Conservation (phyloP, 2,888 invertebrate species). For the Apomyelois bistriatella region DNA sequence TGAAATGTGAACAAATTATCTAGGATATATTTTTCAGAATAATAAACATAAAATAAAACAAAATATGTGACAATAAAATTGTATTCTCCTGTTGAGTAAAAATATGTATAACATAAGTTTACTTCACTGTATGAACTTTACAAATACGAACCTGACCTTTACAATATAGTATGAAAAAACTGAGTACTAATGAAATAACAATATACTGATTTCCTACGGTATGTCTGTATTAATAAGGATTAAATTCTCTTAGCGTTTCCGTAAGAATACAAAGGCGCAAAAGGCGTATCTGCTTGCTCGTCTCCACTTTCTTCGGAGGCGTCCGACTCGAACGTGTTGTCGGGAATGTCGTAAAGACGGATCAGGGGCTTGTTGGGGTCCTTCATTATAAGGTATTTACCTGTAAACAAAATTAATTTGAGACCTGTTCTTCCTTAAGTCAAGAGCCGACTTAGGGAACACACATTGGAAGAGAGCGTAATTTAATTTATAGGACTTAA, state of each 20-base stretch:
- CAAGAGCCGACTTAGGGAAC: too few relatives aligned
- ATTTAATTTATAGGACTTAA: too few relatives aligned
- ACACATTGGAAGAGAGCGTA: too few relatives aligned
- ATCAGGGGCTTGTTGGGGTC: constrained; percentile 99
- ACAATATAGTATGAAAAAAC: neutral
- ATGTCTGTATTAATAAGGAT: constrained; percentile 14
- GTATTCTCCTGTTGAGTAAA: constrained; percentile 59
- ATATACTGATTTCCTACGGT: constrained; percentile 2
- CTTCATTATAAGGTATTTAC: constrained; percentile 97
- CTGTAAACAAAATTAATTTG: constrained; percentile 38
- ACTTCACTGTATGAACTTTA: constrained; percentile 31
- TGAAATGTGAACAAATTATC: too few relatives aligned
- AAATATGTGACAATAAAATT: constrained; percentile 59
- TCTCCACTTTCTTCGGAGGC: constrained; percentile 94
- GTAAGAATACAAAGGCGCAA: constrained; percentile 74
- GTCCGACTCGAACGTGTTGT: constrained; percentile 98
- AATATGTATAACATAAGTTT: constrained; percentile 54
- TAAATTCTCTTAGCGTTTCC: constrained; percentile 73
- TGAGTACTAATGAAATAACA: neutral
- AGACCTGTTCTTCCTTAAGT: too few relatives aligned
- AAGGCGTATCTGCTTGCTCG: constrained; percentile 75
- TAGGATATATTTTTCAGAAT: too few relatives aligned
- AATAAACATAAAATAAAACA: constrained; percentile 30
- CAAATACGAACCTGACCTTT: neutral
- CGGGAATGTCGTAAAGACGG: constrained; percentile 98